These are phyloP conservation scores for Macquaria australasica DNA, from an alignment of 2,113 vertebrate genomes.

Conservation along the genomic window DNA sequence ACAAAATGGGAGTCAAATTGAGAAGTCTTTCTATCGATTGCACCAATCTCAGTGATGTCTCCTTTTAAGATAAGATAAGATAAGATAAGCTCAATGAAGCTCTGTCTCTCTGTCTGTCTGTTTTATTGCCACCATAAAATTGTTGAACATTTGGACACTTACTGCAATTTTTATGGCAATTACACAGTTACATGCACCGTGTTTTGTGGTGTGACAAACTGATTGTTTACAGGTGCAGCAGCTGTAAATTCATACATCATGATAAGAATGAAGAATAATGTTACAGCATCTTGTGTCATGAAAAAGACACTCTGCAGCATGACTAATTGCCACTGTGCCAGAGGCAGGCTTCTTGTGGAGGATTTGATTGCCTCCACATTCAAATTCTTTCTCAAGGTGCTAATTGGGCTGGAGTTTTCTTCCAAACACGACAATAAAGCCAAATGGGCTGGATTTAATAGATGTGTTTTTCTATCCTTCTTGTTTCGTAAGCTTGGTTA, in stretches of 20 bases:
- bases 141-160: background rate
- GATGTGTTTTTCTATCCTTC: conserved; percentile 20
- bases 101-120: background rate
- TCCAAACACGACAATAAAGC: conserved; percentile 32
- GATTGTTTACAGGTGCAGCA: background rate
- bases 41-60: background rate
- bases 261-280: conserved; percentile 9
- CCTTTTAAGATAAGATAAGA: too few species aligned
- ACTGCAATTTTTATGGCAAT: too few species aligned
- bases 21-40: conserved; percentile 13
- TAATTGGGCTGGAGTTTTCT: conserved; percentile 49
- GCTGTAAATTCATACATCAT: background rate
- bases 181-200: rapidly evolving
- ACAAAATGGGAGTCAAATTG: conserved; percentile 1
- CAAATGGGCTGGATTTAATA: conserved; percentile 45
- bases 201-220: background rate
- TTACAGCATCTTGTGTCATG: background rate
- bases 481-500: background rate
- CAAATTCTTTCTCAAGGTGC: conserved; percentile 39
- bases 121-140: background rate
- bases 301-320: conserved; percentile 15
- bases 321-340: conserved; percentile 24
- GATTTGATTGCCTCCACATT: conserved; percentile 56
- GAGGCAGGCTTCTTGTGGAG: conserved; percentile 27
- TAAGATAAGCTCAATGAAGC: conserved; percentile 24